Percentiles rank a stretch among this genome's conserved stretches.
phyloP scores from a whole-genome alignment of 2,888 invertebrate genomes.

The Lingula anatina region DNA sequence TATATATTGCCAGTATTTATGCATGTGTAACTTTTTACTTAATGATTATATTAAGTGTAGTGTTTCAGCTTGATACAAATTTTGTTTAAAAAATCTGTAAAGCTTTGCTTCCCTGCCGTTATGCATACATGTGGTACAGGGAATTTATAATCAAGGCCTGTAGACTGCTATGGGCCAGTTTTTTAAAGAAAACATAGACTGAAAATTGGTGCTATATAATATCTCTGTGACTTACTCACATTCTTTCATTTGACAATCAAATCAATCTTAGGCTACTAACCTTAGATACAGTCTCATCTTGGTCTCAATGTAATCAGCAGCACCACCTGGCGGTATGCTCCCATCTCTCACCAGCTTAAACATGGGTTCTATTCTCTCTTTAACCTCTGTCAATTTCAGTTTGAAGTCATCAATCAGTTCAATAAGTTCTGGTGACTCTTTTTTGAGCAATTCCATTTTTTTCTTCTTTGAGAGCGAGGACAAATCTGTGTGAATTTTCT shows the following conservation, averaged over 20 bases:
- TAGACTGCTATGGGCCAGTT: no score
- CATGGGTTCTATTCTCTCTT: slow-evolving; percentile 65
- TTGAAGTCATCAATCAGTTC: slow-evolving; percentile 75
- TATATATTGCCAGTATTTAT: no score
- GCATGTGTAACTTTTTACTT: no score
- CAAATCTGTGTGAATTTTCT: slow-evolving; percentile 69
- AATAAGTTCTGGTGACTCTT: slow-evolving; percentile 83
- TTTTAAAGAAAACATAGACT: no score
- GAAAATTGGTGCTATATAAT: no score
- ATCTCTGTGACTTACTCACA: no score
- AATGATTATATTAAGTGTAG: no score
- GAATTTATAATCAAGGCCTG: no score
- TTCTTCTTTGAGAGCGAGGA: slow-evolving; percentile 70
- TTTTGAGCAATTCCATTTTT: slow-evolving; percentile 70
- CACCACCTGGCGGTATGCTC: slow-evolving; percentile 62
- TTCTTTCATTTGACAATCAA: not conserved
- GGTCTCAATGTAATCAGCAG: slow-evolving; percentile 67
- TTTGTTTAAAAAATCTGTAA: no score
- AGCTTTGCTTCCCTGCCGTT: no score
- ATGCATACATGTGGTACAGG: no score
- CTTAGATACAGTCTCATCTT: slow-evolving; percentile 64
- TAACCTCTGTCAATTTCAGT: slow-evolving; percentile 58
- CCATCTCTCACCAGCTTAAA: slow-evolving; percentile 62
- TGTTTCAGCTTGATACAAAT: no score
- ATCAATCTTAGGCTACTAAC: slow-evolving; percentile 51